Evolutionary conservation across 2,113 vertebrate species (phyloP), one percentile per base, ranked within the genome.

Genomic region (Narcine bancroftii): DNA sequence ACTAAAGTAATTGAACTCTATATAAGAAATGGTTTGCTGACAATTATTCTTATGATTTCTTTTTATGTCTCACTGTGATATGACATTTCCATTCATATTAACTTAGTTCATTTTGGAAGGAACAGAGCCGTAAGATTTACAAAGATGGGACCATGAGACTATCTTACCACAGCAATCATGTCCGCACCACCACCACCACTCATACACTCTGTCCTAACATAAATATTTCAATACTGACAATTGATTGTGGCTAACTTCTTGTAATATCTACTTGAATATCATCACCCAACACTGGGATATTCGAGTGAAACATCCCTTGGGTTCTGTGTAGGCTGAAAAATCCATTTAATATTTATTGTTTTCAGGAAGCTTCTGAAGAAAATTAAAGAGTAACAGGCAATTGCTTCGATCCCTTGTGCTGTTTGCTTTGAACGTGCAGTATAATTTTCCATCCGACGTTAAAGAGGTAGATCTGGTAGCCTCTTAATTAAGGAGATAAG

Each of bases 341-440:
- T 87, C 53, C 53, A 87, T 87, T 87, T 87, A 87, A 87, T 87
- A 87, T 87, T 87, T 87, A 87, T 87, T 87, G 81, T 87, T 87
- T 87, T 87, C 81, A 87, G 81, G 81, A 87, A 87, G 81, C 56
- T 87, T 87, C 53, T 19, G 81, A 87, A 87, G 81, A 87, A 87
- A 87, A 87, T 87, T 63, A 87, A 50, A 87, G 81, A 87, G 81
- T n/a, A 87, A 87, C 81, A 36, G 81, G 60, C 81, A 87, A 87
- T 87, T 53, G 53, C 36, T 87, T 87, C 81, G 81, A 87, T 87
- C 81, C 81, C 53, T n/a, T 36, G 53, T 87, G 81, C 53, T 36
- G 81, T 53, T 63, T 87, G 81, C 60, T 63, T 87, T 87, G 53
- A 87, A 87, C 60, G 33, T 39, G 33, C 33, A 60, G 53, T 87